Conservation (phyloP, 2,797 vertebrate species). For the Amniataba percoides region DNA sequence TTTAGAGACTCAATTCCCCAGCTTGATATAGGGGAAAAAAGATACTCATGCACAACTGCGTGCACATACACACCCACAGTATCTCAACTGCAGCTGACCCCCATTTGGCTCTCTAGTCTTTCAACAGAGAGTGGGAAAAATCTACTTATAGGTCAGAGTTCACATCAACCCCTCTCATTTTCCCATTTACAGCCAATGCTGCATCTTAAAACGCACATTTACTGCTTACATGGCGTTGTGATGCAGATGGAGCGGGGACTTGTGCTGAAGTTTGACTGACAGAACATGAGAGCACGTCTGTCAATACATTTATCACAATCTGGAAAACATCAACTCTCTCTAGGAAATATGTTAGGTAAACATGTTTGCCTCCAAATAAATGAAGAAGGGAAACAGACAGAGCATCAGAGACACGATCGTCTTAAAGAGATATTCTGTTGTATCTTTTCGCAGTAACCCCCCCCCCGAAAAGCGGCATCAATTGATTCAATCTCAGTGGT, state of each 20-base stretch:
- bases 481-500: slow-evolving; percentile 72
- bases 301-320: slow-evolving; percentile 5
- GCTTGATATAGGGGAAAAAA: slow-evolving; percentile 67
- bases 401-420: slow-evolving; percentile 48
- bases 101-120: slow-evolving; percentile 65
- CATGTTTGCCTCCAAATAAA: slow-evolving; percentile 36
- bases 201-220: slow-evolving; percentile 28
- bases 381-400: slow-evolving; percentile 41
- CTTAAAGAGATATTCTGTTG: slow-evolving; percentile 66
- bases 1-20: slow-evolving; percentile 81
- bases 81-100: slow-evolving; percentile 67
- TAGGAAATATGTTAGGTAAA: slow-evolving; percentile 44
- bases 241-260: slow-evolving; percentile 11
- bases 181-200: slow-evolving; percentile 42
- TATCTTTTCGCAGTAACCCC: slow-evolving; percentile 70
- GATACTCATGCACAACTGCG: slow-evolving; percentile 33
- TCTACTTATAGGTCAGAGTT: slow-evolving; percentile 72
- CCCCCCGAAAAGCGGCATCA: slow-evolving; percentile 69
- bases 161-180: slow-evolving; percentile 60
- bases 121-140: slow-evolving; percentile 63
- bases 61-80: slow-evolving; percentile 49
- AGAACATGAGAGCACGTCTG: not conserved
- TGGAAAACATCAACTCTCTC: slow-evolving; percentile 35
- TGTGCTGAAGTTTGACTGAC: slow-evolving; percentile 14
- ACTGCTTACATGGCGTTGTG: not conserved